phyloP scores from a whole-genome alignment of 2,888 invertebrate genomes.

The Scaeva pyrastri region DNA sequence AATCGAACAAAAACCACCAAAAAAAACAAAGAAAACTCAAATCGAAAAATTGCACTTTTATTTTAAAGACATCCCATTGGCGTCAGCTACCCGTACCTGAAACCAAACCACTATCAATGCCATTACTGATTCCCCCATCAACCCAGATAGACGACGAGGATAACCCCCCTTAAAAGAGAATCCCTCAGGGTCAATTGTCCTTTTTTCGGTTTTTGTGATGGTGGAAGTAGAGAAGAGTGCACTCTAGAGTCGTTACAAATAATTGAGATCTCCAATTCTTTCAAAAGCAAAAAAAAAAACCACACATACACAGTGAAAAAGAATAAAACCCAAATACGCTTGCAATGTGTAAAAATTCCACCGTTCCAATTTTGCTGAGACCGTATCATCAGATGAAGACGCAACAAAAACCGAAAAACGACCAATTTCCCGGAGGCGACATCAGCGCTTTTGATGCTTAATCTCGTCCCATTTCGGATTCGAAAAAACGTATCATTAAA shows the following conservation, averaged over 20 bases:
- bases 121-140: constrained; percentile 6
- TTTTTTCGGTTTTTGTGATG: constrained; percentile 1
- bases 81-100: constrained; percentile 9
- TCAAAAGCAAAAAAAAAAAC: background rate
- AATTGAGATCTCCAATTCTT: constrained; percentile 35
- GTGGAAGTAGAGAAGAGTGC: background rate
- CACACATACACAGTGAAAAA: background rate
- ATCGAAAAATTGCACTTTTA: constrained; percentile 22
- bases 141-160: constrained; percentile 18
- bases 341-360: constrained; percentile 20
- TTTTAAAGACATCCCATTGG: background rate
- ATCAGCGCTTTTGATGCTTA: constrained; percentile 49
- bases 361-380: constrained; percentile 33
- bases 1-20: background rate
- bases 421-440: constrained; percentile 50
- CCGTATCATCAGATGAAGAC: constrained; percentile 5
- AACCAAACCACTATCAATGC: constrained; percentile 21
- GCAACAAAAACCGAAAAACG: constrained; percentile 8
- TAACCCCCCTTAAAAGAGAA: background rate
- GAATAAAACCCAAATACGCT: constrained; percentile 30
- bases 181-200: constrained; percentile 52
- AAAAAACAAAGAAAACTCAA: background rate
- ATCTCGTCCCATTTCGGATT: constrained; percentile 11
- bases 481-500: constrained; percentile 15
- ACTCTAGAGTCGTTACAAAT: constrained; percentile 34